These are phyloP conservation scores for Sebastiscus tertius DNA, from an alignment of 2,797 vertebrate species.

Conservation along the genomic window DNA sequence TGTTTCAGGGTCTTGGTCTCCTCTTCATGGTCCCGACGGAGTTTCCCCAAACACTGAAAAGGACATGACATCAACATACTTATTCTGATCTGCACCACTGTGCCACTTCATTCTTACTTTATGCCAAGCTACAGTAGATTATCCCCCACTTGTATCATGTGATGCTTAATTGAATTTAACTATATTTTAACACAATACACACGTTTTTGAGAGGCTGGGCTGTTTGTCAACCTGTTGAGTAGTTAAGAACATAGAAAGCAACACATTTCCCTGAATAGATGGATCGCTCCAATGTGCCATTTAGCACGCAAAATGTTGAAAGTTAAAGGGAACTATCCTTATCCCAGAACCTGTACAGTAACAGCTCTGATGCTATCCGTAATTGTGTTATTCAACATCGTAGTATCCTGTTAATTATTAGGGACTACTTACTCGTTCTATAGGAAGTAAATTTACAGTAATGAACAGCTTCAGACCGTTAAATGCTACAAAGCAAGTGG, in stretches of 20 bases:
- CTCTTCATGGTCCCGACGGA: conserved; percentile 64
- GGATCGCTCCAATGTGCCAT: not conserved
- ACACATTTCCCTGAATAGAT: not conserved
- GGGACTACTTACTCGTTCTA: not conserved
- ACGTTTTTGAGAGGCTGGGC: not conserved
- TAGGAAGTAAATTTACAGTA: not conserved
- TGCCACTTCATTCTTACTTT: not conserved
- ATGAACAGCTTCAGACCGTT: not conserved
- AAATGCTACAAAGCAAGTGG: not conserved
- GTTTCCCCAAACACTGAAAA: conserved; percentile 73
- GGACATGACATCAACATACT: not conserved
- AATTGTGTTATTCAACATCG: not conserved
- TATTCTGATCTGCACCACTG: not conserved
- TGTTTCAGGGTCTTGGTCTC: conserved; percentile 34
- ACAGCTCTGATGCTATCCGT: not conserved
- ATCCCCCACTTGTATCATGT: not conserved
- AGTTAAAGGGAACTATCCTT: not conserved
- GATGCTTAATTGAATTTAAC: not conserved
- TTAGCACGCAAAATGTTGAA: no score
- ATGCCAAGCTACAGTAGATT: not conserved
- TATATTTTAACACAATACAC: not conserved
- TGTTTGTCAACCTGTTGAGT: not conserved
- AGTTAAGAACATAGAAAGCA: not conserved
- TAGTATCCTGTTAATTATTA: not conserved
- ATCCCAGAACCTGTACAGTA: not conserved